Base-by-base conservation (phyloP, 35 echinoderm and acorn worm genomes). In the Ophiothrix spiculata region DNA sequence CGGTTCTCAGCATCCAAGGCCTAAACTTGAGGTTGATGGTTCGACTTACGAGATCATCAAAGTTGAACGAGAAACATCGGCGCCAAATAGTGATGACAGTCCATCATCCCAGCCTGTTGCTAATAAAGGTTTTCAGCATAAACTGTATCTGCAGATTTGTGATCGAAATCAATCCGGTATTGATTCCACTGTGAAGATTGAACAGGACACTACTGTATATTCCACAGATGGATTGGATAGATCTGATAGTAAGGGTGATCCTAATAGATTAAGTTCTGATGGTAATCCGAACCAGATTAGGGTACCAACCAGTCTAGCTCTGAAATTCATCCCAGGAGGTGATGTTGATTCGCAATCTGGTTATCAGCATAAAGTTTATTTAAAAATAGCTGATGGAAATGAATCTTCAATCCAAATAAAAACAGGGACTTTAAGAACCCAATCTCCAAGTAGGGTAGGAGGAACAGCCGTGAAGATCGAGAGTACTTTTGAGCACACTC, bases 101-200 rank as follows among this genome's bases (percentile, higher is more conserved):
- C 3, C 60, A 69, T 69, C 42, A 49, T 49, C 42, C 19, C 42
- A 49, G 19, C 6, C 42, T 49, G 6, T 19, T 49, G 6, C 60
- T n/a, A n/a, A n/a, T n/a, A 69, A 69, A 25, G 60, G 60, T 4
- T 69, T 69, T 69, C 60, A 69, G 25, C 60, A 69, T 69, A 69
- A 69, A 25, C 29, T 69, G 3, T 69, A 69, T 28, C 60, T 69
- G 17, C 60, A 69, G 60, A 69, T 69, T 25, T 69, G 6, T 69
- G 60, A 69, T 25, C 4, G 60, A 25, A 69, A 69, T 69, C 60
- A 69, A 69, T 69, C 60, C 29, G n/a, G n/a, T 15, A 25, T 69
- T 2, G 60, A 69, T 28, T 69, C 60, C 17, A 69, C 60, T 25
- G 60, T 69, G 60, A 69, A 69, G 25, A 69, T 69, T 69, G 60